A percentile compares a stretch with the other conserved stretches of the same genome.
These are phyloP conservation scores for Tokudaia muenninki DNA, from an alignment of 2,797 vertebrate species.

Conservation along the genomic window DNA sequence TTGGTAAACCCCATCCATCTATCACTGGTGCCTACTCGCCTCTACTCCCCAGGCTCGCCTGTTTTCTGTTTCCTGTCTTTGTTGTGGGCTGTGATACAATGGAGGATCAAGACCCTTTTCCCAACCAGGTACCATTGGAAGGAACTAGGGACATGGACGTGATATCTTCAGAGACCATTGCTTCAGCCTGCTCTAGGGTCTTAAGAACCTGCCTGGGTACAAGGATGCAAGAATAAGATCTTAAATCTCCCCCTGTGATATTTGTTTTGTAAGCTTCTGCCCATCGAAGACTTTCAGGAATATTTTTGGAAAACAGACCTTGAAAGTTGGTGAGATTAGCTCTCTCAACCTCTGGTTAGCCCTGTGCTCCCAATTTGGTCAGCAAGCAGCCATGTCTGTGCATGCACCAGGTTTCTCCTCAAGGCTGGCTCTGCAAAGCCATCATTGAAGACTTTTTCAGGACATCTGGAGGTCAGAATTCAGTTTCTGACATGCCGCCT, in stretches of 20 bases:
- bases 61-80: not conserved
- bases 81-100: not conserved
- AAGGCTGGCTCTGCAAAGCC: not conserved
- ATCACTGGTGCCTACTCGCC: not conserved
- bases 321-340: not conserved
- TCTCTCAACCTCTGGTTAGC: not conserved
- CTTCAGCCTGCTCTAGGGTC: not conserved
- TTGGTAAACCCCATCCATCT: not conserved
- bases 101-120: not conserved
- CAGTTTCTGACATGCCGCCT: not conserved
- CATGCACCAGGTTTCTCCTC: not conserved
- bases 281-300: not conserved
- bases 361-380: not conserved
- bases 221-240: not conserved
- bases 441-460: not conserved
- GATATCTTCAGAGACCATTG: not conserved
- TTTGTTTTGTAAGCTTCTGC: constrained; percentile 41
- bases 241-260: not conserved
- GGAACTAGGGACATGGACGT: not conserved
- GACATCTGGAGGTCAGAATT: not conserved
- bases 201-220: not conserved
- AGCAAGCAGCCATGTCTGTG: not conserved
- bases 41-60: not conserved
- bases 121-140: not conserved
- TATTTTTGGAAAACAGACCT: constrained; percentile 19